Conservation (phyloP, 2,113 vertebrate species). For the Nettapus auritus region DNA sequence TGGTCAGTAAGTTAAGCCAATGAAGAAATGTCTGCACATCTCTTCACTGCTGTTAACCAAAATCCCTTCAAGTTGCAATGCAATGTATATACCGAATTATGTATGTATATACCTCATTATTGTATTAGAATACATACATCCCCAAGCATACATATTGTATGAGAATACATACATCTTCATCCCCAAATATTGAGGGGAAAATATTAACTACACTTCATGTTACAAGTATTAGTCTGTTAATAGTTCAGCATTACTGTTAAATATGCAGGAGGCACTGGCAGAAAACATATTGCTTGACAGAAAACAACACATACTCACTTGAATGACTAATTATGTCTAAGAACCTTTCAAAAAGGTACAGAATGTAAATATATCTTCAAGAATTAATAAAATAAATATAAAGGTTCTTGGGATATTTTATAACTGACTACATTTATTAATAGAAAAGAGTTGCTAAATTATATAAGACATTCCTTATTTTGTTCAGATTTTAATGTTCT, state of each 20-base stretch:
- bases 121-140: not conserved
- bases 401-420: not conserved
- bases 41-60: not conserved
- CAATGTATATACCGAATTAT: not conserved
- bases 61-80: not conserved
- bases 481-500: not conserved
- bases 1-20: not conserved
- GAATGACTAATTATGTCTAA: not conserved
- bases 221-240: not conserved
- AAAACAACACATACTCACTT: not conserved
- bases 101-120: not conserved
- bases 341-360: not conserved
- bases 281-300: not conserved
- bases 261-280: not conserved
- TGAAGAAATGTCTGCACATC: not conserved
- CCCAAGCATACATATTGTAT: no score
- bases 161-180: not conserved
- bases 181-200: not conserved
- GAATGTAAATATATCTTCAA: not conserved
- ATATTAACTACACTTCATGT: not conserved
- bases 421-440: not conserved
- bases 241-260: not conserved
- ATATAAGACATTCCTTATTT: not conserved
- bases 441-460: not conserved
- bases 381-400: not conserved